Base-by-base conservation (phyloP, 2,888 invertebrate species). In the Perithous albicinctus region DNA sequence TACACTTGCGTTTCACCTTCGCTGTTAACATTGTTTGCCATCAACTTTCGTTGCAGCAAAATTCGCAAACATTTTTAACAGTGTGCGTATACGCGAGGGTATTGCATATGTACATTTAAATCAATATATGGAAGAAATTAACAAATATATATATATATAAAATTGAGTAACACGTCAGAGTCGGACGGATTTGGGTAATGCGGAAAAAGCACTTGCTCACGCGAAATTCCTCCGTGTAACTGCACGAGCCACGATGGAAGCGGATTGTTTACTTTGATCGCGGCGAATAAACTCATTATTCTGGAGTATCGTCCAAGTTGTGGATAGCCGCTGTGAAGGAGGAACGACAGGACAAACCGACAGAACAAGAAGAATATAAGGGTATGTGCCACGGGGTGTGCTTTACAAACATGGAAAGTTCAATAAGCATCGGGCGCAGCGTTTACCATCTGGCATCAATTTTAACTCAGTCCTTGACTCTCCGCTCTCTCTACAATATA, bases 221-320 rank as follows among this genome's bases (percentile, higher is more conserved):
- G 23, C 23, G 56, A 35, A 72, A 64, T 66, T 72, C 66, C 41
- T 4, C 26, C 29, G 41, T 48, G 35, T 48, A 80, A 80, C 75
- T 75, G 80, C 63, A 43, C 46, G 23, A 41, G 20, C n/a, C 15
- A 8, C 43, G 54, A 18, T 20, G 38, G 18, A 18, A 12, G 2
- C 63, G 61, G 61, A 69, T 79, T 64, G 63, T 41, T 79, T 54
- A 59, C 43, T 70, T 38, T 46, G 81, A 83, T 82, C 79, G 46
- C 6, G 35, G n/a, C 20, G 66, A 61, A 89, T 85, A 87, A 88
- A 88, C 88, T 89, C 87, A 87, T 89, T 90, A 89, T 87, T 86
- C 85, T 84, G 70, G 84, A 88, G 86, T 88, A 87, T 87, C 87
- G 88, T 88, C 87, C 18, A 48, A 59, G 48, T 70, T 20, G 18